Conservation (phyloP, 2,797 vertebrate species). For the Chaetodon trifasciatus region DNA sequence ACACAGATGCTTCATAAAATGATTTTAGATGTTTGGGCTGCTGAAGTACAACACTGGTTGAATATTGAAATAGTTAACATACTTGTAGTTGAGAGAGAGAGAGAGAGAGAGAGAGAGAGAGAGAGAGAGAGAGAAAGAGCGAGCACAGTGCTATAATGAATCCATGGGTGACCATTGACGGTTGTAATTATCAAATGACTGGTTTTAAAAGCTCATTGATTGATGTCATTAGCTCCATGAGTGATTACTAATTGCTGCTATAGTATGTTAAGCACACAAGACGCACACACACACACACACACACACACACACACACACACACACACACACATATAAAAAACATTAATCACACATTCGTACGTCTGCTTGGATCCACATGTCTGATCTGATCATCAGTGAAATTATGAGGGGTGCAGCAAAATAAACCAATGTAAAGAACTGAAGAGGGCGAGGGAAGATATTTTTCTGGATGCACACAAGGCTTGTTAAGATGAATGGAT, state of each 20-base stretch:
- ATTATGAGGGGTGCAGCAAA: neutral
- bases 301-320: conserved; percentile 41
- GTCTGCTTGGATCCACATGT: conserved; percentile 29
- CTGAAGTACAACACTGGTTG: neutral
- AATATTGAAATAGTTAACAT: conserved; percentile 2
- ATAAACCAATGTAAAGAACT: conserved; percentile 7
- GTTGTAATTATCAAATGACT: conserved; percentile 90
- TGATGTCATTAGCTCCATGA: conserved; percentile 89
- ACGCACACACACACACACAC: conserved; percentile 42
- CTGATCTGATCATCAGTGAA: conserved; percentile 28
- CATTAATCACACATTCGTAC: conserved; percentile 32
- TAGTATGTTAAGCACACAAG: conserved; percentile 76
- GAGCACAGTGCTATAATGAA: conserved; percentile 76
- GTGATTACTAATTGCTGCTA: conserved; percentile 88
- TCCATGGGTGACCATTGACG: conserved; percentile 85
- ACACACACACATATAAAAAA: conserved; percentile 4
- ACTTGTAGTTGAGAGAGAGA: conserved; percentile 5
- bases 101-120: conserved; percentile 1
- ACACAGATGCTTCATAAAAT: neutral
- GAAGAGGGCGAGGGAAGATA: neutral
- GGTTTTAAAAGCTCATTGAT: conserved; percentile 91
- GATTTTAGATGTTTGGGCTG: neutral
- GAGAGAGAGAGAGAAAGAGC: neutral
- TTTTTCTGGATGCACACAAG: neutral
- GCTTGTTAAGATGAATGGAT: neutral